Evolutionary conservation across 2,113 vertebrate species (phyloP).

Genomic region (Brachyistius frenatus): DNA sequence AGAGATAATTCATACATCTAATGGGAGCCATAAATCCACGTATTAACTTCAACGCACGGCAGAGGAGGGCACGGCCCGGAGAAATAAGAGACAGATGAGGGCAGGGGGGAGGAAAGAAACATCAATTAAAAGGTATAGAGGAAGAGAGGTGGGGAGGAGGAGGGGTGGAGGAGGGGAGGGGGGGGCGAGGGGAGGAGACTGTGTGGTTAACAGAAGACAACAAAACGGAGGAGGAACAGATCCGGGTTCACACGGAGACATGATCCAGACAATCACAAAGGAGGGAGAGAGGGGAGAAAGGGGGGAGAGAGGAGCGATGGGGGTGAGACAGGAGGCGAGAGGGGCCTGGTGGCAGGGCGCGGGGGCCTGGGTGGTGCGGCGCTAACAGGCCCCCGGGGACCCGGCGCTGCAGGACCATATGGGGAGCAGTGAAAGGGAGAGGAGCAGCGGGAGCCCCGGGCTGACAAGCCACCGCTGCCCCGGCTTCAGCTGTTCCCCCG

Average conservation of each 20-base stretch:
- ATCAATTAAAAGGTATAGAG: constrained; percentile 87
- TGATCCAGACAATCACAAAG: constrained; percentile 69
- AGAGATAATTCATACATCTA: constrained; percentile 94
- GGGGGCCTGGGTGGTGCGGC: constrained; percentile 89
- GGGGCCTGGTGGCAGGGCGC: constrained; percentile 83
- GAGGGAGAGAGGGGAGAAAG: constrained; percentile 51
- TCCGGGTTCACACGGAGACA: constrained; percentile 52
- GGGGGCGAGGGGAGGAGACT: not conserved
- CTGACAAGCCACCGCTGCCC: constrained; percentile 92
- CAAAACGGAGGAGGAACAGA: constrained; percentile 45
- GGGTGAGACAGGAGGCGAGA: constrained; percentile 84
- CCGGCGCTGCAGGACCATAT: constrained; percentile 94
- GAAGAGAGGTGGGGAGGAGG: constrained; percentile 24
- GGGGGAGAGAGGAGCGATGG: constrained; percentile 84
- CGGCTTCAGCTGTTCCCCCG: constrained; percentile 92
- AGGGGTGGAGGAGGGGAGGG: not conserved
- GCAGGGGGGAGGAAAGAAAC: constrained; percentile 83
- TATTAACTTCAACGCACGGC: constrained; percentile 90
- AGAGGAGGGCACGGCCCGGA: constrained; percentile 86
- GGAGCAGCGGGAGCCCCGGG: constrained; percentile 89
- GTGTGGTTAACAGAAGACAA: constrained; percentile 48
- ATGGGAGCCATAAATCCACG: constrained; percentile 93
- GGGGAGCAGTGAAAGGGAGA: constrained; percentile 92
- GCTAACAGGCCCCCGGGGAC: constrained; percentile 97
- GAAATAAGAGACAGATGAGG: constrained; percentile 93